Base-by-base conservation (phyloP, 2,113 vertebrate genomes). In the Nothobranchius furzeri region DNA sequence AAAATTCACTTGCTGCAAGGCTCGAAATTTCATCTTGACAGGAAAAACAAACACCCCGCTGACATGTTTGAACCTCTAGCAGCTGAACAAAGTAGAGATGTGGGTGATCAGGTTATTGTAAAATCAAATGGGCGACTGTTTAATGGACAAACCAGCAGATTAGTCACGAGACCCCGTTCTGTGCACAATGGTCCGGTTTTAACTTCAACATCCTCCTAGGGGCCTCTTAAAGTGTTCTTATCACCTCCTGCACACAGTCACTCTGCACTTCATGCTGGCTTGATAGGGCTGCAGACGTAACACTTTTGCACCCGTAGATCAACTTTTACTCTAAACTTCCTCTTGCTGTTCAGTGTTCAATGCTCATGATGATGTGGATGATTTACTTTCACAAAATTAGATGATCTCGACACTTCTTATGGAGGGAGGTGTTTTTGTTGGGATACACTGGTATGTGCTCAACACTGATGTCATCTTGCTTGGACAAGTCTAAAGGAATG, bases 401-500 rank as follows among this genome's bases (percentile, higher is more conserved):
- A 36, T 51, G 36, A 25, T 36, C 3, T 7, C 9, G 24, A 30
- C 12, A 17, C 14, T 60, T 11, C 25, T 73, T 40, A 30, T 30
- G 4, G 11, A 57, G 30, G 7, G 25, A 35, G 7, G 3, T 37
- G 51, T 70, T 74, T 49, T 65, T 35, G 43, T 53, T 65, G 47
- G 51, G 15, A 25, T 47, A 58, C 68, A 47, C 25, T 46, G 72
- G 50, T 30, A 51, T 56, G 40, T 45, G 43, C 43, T 11, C 15
- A 12, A 56, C 15, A 3, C 48, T 76, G 70, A 68, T 75, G 57
- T 78, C 68, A 81, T 64, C 88, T 64, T 78, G 74, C 78, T 73
- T 3, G 1, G 74, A 77, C 82, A 82, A 66, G 86, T 74, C 78
- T 72, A 49, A 52, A 79, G 76, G 72, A 79, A 52, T 64, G 61